Base-by-base conservation (phyloP, 2,113 vertebrate genomes). In the Vireo altiloquus region DNA sequence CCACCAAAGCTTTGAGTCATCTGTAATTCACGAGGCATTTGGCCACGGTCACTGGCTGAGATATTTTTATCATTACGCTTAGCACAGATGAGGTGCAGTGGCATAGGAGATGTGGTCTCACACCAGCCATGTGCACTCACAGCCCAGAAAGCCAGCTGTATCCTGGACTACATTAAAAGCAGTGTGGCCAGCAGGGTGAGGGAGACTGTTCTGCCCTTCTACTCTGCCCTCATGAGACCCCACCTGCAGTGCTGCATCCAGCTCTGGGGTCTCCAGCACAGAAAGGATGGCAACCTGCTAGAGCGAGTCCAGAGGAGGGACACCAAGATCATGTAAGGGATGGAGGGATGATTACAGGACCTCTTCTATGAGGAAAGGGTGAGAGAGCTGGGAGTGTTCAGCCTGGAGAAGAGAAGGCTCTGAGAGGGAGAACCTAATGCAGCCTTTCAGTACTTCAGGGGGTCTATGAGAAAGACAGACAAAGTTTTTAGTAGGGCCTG, bases 1-100 rank as follows among this genome's bases (percentile, higher is more conserved):
- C 72, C 89, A 85, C 53, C 81, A 87, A 40, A 64, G 61, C 61
- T 69, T 27, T 72, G 78, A 91, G 81, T 82, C 69, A 94, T 84
- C 70, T 82, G 24, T 30, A 85, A 93, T 70, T 90, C 78, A 87
- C 5, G 6, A 68, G 87, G 69, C 53, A 66, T 60, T 72, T 75
- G 72, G 89, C 80, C 17, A 4, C 0, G 0, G 61, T 28, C 66
- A 46, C 57, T 69, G 81, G 47, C 28, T 35, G 69, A 87, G 52
- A 82, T 88, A 69, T 74, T 90, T 91, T 68, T 70, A 46, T 49
- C 74, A 7, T 87, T 84, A 70, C 0, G 0, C 52, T 84, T 56
- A 61, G 53, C 46, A 42, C 10, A 52, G 60, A 28, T 68, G 70
- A 89, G 21, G 33, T 61, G 57, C 61, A 39, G 49, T 23, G 57